These are phyloP conservation scores for Phymatocera aterrima DNA, from an alignment of 2,888 invertebrate species.

Conservation along the genomic window DNA sequence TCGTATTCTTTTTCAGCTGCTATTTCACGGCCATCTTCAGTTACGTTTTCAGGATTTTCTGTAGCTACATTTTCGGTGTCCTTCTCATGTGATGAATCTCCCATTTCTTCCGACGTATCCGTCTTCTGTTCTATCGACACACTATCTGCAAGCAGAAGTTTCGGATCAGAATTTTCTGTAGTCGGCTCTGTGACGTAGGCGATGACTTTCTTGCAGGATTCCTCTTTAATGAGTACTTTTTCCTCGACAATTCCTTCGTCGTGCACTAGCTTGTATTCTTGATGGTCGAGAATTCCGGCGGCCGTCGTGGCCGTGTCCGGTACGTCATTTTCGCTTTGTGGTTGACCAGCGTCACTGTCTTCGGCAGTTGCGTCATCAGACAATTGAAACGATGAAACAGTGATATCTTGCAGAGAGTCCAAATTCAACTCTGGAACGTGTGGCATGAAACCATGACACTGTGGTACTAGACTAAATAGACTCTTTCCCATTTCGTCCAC, in stretches of 20 bases:
- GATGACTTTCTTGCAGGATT: slow-evolving; percentile 44
- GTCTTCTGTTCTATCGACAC: background rate
- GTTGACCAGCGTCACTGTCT: slow-evolving; percentile 34
- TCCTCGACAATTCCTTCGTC: slow-evolving; percentile 34
- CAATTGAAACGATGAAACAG: slow-evolving; percentile 66
- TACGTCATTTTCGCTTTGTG: slow-evolving; percentile 52
- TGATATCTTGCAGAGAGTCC: slow-evolving; percentile 67
- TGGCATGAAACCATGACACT: slow-evolving; percentile 52
- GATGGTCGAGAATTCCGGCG: slow-evolving; percentile 11
- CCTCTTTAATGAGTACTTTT: slow-evolving; percentile 46
- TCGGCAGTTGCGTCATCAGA: slow-evolving; percentile 57
- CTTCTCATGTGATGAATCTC: background rate
- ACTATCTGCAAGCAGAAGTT: background rate
- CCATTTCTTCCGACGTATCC: background rate
- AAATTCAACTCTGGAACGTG: slow-evolving; percentile 69
- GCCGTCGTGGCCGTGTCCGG: slow-evolving; percentile 47
- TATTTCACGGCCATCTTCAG: background rate
- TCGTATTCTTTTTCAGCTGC: background rate
- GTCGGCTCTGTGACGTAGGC: slow-evolving; percentile 33
- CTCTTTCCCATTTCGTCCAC: slow-evolving; percentile 52
- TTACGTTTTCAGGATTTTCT: background rate
- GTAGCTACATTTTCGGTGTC: background rate
- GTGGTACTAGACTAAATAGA: slow-evolving; percentile 7
- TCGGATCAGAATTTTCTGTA: background rate
- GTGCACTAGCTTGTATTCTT: slow-evolving; percentile 4